phyloP scores from a whole-genome alignment of 1,140 invertebrate genomes.

The Rhizoglyphus robini region DNA sequence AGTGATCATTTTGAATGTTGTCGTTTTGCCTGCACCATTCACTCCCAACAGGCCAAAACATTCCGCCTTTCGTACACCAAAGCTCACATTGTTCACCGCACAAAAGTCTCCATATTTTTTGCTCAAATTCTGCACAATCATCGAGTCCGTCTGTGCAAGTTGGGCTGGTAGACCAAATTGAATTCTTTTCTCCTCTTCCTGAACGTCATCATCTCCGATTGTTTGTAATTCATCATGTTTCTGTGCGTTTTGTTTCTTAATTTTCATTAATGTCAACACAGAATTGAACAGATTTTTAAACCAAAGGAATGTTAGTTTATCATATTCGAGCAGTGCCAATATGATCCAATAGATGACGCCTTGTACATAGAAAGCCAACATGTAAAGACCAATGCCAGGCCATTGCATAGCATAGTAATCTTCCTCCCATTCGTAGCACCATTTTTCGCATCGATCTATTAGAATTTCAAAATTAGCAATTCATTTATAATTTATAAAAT shows the following conservation, averaged over 20 bases:
- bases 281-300: background rate
- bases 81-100: slow-evolving; percentile 27
- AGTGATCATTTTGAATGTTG: slow-evolving; percentile 67
- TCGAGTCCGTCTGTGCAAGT: background rate
- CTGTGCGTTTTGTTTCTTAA: too few relatives aligned
- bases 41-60: slow-evolving; percentile 35
- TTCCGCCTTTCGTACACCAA: slow-evolving; percentile 28
- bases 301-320: slow-evolving; percentile 27
- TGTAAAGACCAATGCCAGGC: slow-evolving; percentile 43
- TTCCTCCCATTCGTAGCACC: slow-evolving; percentile 31
- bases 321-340: slow-evolving; percentile 8
- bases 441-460: slow-evolving; percentile 28
- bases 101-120: slow-evolving; percentile 31
- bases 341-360: slow-evolving; percentile 34
- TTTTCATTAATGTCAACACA: background rate
- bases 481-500: background rate
- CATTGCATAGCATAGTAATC: slow-evolving; percentile 37
- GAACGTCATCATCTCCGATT: slow-evolving; percentile 41
- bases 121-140: slow-evolving; percentile 34
- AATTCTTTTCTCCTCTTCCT: slow-evolving; percentile 31
- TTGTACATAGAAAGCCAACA: slow-evolving; percentile 38
- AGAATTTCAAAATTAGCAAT: background rate
- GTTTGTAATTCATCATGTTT: too few relatives aligned
- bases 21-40: slow-evolving; percentile 62
- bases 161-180: background rate